These are phyloP conservation scores for Pogona vitticeps DNA, from an alignment of 2,113 vertebrate species.

Conservation along the genomic window DNA sequence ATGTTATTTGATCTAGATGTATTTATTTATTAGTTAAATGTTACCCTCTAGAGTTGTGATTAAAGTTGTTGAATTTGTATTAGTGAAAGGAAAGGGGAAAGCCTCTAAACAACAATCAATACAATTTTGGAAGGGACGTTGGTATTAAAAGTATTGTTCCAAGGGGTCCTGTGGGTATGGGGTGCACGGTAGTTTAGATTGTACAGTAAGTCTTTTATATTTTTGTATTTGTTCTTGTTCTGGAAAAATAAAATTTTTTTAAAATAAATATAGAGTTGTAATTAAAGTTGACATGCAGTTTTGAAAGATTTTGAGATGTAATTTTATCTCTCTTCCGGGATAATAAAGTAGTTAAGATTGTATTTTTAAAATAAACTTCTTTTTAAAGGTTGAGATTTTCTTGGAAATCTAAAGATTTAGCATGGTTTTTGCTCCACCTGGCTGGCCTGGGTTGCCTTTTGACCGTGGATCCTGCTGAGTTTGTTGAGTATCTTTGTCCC, in stretches of 20 bases:
- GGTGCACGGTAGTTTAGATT: no score
- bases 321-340: not conserved
- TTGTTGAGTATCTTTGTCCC: not conserved
- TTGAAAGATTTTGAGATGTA: not conserved
- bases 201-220: no score
- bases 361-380: not conserved
- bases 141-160: no score
- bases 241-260: no score
- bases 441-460: not conserved
- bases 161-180: no score
- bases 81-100: no score
- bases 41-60: conserved; percentile 54
- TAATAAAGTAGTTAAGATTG: not conserved
- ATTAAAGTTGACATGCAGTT: conserved; percentile 60
- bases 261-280: no score
- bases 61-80: no score
- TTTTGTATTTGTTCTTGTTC: no score
- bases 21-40: conserved; percentile 41
- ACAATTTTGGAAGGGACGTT: no score
- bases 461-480: not conserved
- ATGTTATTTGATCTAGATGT: conserved; percentile 49
- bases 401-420: not conserved
- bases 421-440: not conserved
- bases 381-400: not conserved
- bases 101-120: no score